A percentile compares a stretch with the other conserved stretches of the same genome.
Evolutionary conservation across 1,140 invertebrate genomes (phyloP).

Genomic region (Eueides isabella): DNA sequence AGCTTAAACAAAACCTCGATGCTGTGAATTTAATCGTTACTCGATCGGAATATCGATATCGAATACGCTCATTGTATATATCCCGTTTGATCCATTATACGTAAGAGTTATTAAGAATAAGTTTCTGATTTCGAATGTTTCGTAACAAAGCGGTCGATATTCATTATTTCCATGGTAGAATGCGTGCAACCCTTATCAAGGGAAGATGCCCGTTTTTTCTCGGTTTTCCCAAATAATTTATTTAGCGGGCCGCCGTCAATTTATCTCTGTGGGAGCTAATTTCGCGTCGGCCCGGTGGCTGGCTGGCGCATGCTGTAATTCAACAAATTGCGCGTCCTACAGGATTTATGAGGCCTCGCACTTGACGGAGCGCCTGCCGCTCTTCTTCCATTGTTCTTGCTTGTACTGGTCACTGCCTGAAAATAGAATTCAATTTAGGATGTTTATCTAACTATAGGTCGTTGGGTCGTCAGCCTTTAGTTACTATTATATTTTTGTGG

Average conservation of each 20-base stretch:
- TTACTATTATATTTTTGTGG: neutral
- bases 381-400: conserved; percentile 77
- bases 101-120: neutral
- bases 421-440: conserved; percentile 65
- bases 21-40: conserved; percentile 45
- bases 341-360: conserved; percentile 74
- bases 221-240: conserved; percentile 82
- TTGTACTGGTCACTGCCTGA: conserved; percentile 58
- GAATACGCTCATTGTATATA: neutral
- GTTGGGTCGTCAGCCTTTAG: conserved; percentile 25
- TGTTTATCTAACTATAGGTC: conserved; percentile 38
- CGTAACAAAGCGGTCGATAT: conserved; percentile 63
- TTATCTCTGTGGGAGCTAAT: conserved; percentile 81
- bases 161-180: conserved; percentile 72
- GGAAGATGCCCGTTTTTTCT: conserved; percentile 80
- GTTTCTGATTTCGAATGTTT: conserved; percentile 6
- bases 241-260: conserved; percentile 79
- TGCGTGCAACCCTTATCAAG: conserved; percentile 79
- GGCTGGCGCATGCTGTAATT: conserved; percentile 80
- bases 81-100: neutral
- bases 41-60: conserved; percentile 43
- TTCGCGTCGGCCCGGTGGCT: conserved; percentile 78
- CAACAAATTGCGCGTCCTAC: conserved; percentile 80
- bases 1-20: conserved; percentile 41
- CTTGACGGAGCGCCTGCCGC: conserved; percentile 73